Percentiles rank a stretch among this genome's conserved stretches.
phyloP scores from a whole-genome alignment of 2,888 invertebrate species.

The Nebria salina region DNA sequence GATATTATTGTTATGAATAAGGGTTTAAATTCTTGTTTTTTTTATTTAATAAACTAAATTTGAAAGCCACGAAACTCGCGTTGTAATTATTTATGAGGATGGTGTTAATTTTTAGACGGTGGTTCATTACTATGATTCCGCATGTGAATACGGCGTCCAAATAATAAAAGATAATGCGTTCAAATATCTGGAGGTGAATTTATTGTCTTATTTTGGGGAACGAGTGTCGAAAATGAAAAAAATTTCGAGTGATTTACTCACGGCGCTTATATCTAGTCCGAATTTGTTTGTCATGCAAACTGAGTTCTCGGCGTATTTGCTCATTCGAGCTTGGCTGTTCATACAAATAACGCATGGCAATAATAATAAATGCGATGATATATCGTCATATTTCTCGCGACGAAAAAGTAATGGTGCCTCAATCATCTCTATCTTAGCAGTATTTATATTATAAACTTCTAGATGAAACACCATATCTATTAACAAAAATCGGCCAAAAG shows the following conservation, averaged over 20 bases:
- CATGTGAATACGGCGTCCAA: constrained; percentile 73
- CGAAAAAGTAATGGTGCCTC: constrained; percentile 56
- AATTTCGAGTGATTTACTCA: constrained; percentile 74
- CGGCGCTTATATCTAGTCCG: constrained; percentile 69
- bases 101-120: constrained; percentile 66
- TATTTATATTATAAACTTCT: constrained; percentile 38
- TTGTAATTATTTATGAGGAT: too few relatives aligned
- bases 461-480: constrained; percentile 67
- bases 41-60: background rate
- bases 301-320: constrained; percentile 78
- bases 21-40: constrained; percentile 15
- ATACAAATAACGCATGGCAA: constrained; percentile 62
- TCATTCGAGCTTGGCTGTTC: constrained; percentile 77
- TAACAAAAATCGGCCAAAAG: constrained; percentile 68
- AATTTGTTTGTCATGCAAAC: constrained; percentile 80
- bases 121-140: constrained; percentile 74
- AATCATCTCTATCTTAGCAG: background rate
- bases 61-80: too few relatives aligned
- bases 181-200: constrained; percentile 75
- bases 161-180: constrained; percentile 71
- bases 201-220: constrained; percentile 70
- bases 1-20: background rate
- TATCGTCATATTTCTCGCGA: constrained; percentile 62
- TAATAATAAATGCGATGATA: constrained; percentile 59
- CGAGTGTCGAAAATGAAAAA: constrained; percentile 68